Percentiles rank a stretch among this genome's conserved stretches.
Conservation (phyloP, 2,113 vertebrate species). For the Rissa tridactyla region DNA sequence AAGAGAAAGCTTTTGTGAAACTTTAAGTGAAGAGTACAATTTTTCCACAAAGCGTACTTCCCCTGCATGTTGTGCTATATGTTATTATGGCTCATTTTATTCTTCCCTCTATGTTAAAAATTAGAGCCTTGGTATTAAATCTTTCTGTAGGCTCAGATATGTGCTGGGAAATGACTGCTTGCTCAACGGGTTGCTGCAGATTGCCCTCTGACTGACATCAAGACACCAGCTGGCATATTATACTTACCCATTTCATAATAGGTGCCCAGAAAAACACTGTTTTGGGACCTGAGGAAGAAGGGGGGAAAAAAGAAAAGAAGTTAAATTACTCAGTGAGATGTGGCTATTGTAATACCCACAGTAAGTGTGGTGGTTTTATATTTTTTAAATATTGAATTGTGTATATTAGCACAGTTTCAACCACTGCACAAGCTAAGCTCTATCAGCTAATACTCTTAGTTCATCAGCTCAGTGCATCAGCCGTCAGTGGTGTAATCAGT, state of each 20-base stretch:
- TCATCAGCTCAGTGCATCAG: neutral
- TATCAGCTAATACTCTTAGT: neutral
- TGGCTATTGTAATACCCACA: neutral
- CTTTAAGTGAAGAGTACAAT: neutral
- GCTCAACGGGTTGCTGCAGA: neutral
- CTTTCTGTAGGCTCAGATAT: neutral
- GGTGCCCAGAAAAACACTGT: constrained; percentile 99
- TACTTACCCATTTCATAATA: constrained; percentile 96
- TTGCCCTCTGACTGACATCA: neutral
- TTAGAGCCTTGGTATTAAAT: neutral
- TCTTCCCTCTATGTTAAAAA: neutral
- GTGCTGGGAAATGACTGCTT: neutral
- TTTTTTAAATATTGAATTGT: neutral
- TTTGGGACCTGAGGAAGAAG: constrained; percentile 85
- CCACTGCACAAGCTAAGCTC: neutral
- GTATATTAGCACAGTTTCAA: neutral
- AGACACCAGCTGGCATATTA: neutral
- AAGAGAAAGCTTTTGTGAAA: neutral
- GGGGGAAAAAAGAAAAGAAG: neutral
- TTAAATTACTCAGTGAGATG: neutral
- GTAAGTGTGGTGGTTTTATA: neutral
- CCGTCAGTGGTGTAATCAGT: neutral
- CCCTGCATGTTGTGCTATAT: neutral
- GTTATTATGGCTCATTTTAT: neutral
- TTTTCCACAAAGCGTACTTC: neutral